A percentile compares a stretch with the other conserved stretches of the same genome.
These are phyloP conservation scores for Notolepis coatsorum DNA, from an alignment of 2,797 vertebrate species.

Conservation along the genomic window DNA sequence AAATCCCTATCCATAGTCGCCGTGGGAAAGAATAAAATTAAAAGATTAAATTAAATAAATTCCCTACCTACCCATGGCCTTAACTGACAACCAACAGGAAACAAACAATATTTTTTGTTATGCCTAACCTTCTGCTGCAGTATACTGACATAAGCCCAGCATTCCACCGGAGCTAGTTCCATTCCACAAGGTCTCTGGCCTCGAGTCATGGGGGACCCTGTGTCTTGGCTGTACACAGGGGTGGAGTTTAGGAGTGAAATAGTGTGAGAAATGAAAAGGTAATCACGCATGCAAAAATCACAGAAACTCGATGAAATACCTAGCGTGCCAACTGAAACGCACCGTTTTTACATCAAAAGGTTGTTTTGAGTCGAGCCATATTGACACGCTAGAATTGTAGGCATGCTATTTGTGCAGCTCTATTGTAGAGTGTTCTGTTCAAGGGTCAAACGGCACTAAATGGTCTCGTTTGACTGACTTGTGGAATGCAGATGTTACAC, in stretches of 20 bases:
- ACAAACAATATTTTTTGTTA: too few species aligned
- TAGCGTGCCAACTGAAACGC: neutral
- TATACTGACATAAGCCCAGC: neutral
- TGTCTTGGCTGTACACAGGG: neutral
- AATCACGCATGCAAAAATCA: neutral
- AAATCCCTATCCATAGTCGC: too few species aligned
- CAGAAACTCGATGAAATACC: neutral
- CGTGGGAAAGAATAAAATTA: too few species aligned
- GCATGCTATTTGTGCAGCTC: neutral
- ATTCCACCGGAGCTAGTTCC: neutral
- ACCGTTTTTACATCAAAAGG: neutral
- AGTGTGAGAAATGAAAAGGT: neutral
- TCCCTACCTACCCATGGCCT: too few species aligned
- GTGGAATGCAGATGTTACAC: conserved; percentile 58
- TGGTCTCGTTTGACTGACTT: conserved; percentile 28
- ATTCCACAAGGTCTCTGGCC: conserved; percentile 4
- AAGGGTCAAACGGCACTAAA: conserved; percentile 51
- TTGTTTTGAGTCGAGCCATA: neutral
- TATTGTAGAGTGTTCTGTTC: conserved; percentile 30
- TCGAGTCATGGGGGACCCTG: neutral
- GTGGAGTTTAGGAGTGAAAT: neutral
- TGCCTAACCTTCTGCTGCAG: neutral
- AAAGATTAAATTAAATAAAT: too few species aligned
- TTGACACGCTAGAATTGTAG: too few species aligned
- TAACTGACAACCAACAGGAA: too few species aligned